Base-by-base conservation (phyloP, 2,888 invertebrate species). In the Drosophila ochracea region DNA sequence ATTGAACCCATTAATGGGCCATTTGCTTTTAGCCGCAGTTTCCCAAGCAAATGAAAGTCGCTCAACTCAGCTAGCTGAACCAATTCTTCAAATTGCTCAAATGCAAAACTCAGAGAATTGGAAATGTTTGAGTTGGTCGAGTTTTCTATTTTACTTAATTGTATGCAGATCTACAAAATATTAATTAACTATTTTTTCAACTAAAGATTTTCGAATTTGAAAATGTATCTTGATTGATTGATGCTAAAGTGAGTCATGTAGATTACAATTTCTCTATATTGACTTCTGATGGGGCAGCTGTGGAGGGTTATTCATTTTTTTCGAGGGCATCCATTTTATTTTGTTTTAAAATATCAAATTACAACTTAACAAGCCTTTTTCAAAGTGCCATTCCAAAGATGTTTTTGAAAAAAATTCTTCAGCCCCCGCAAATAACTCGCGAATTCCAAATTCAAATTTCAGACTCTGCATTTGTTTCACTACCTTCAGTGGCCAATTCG, bases 1-100 rank as follows among this genome's bases (percentile, higher is more conserved):
- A 89, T 87, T 90, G 87, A 87, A 87, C 86, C 72, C 86, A 86
- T 86, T 90, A 86, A 87, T 89, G 77, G 73, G 61, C 69, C 63
- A 68, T 84, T 68, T 53, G 76, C 59, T 53, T 53, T 54, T 49
- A 72, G 50, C 66, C 54, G 54, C 69, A 57, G 76, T 71, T 72
- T 76, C 84, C 60, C 60, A 74, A 74, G 67, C 67, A 39, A 64
- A 67, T 73, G 80, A 85, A 85, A 82, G 83, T 83, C 61, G 50
- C 72, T 71, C 39, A 68, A 64, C 54, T 33, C 37, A 13, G 41
- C 63, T 19, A 35, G 31, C 57, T 28, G 28, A 60, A 37, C 43
- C 57, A 74, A 35, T 54, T 41, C 33, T n/a, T n/a, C 47, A 49
- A 43, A 60, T 72, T 31, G 19, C 25, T 37, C 13, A 37, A 19